Conservation (phyloP, 2,113 vertebrate species). For the Xiphophorus hellerii region DNA sequence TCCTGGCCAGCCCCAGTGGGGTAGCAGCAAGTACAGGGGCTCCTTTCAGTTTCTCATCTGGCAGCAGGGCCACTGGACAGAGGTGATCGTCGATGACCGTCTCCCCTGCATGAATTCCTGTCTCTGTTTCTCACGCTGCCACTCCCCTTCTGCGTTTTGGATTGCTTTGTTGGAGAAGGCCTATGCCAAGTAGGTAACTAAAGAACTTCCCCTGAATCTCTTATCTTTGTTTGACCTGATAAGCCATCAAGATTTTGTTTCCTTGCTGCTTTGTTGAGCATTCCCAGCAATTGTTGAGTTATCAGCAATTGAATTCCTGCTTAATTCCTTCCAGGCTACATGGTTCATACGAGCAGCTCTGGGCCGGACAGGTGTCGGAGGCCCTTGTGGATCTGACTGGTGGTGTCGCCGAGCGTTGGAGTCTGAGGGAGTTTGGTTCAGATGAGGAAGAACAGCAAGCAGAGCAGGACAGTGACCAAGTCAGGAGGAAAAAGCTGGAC, state of each 20-base stretch:
- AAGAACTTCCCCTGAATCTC: not conserved
- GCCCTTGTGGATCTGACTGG: constrained; percentile 93
- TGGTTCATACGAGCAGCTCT: constrained; percentile 91
- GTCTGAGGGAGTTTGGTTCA: constrained; percentile 60
- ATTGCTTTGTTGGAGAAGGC: constrained; percentile 94
- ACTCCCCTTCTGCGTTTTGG: constrained; percentile 90
- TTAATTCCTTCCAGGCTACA: constrained; percentile 79
- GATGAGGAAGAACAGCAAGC: constrained; percentile 46
- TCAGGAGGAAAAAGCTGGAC: constrained; percentile 65
- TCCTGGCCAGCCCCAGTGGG: constrained; percentile 88
- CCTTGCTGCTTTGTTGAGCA: not conserved
- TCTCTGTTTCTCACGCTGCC: constrained; percentile 94
- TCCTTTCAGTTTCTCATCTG: constrained; percentile 88
- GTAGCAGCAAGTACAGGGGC: constrained; percentile 83
- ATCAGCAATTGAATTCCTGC: not conserved
- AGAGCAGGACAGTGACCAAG: constrained; percentile 60
- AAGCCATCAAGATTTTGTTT: not conserved
- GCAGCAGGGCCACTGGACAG: constrained; percentile 90
- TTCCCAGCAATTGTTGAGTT: not conserved
- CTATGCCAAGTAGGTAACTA: constrained; percentile 90
- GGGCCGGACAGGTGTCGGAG: constrained; percentile 96
- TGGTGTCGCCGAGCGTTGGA: constrained; percentile 90
- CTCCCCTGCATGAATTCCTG: constrained; percentile 89
- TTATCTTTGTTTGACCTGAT: not conserved
- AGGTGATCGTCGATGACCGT: constrained; percentile 89